Conservation (phyloP, 2,888 invertebrate genomes). For the Cepaea hortensis region DNA sequence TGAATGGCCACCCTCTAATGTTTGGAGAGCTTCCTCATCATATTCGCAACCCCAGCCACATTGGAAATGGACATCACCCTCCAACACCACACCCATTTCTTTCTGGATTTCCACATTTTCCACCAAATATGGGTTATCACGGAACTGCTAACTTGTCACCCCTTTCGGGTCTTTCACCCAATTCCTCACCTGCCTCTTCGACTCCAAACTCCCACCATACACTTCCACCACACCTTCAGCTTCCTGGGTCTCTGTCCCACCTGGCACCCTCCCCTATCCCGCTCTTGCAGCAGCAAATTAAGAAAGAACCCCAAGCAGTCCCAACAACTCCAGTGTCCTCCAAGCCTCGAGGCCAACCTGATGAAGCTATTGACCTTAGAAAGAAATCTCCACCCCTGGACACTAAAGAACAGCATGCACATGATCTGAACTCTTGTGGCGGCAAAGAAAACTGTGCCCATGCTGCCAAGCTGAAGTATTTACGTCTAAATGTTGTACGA, state of each 20-base stretch:
- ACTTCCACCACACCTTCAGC: slow-evolving; percentile 32
- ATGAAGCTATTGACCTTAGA: slow-evolving; percentile 67
- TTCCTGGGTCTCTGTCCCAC: slow-evolving; percentile 24
- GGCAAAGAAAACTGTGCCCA: slow-evolving; percentile 67
- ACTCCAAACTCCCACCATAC: slow-evolving; percentile 27
- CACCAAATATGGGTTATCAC: slow-evolving; percentile 28
- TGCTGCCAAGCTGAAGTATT: slow-evolving; percentile 68
- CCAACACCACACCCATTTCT: slow-evolving; percentile 51
- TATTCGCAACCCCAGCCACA: slow-evolving; percentile 50
- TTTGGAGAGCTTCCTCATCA: slow-evolving; percentile 46
- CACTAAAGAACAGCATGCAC: slow-evolving; percentile 54
- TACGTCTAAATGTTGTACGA: slow-evolving; percentile 73
- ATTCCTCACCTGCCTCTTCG: slow-evolving; percentile 22
- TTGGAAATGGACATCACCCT: slow-evolving; percentile 51
- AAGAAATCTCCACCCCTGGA: slow-evolving; percentile 57
- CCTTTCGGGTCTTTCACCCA: slow-evolving; percentile 37
- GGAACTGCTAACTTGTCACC: slow-evolving; percentile 37
- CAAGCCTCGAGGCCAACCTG: slow-evolving; percentile 49
- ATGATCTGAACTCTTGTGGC: slow-evolving; percentile 52
- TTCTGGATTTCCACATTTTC: slow-evolving; percentile 45
- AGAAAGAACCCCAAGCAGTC: slow-evolving; percentile 48
- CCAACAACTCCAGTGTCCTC: slow-evolving; percentile 34
- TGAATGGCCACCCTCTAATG: slow-evolving; percentile 50
- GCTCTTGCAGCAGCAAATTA: slow-evolving; percentile 44
- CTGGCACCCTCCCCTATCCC: slow-evolving; percentile 45